Conservation (phyloP, 2,113 vertebrate species). For the Manacus vitellinus region DNA sequence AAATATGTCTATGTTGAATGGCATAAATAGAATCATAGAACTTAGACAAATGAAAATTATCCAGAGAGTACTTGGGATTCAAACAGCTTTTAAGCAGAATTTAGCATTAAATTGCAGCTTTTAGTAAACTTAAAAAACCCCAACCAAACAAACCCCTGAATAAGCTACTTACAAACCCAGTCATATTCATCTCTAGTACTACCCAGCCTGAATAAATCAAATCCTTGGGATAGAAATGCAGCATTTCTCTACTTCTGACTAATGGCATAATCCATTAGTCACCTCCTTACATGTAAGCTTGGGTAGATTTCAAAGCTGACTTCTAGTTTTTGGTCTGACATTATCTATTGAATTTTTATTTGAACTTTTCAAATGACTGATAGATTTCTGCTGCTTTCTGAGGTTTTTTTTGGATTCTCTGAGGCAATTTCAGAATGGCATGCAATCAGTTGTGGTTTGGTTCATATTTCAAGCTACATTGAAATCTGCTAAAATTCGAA, state of each 20-base stretch:
- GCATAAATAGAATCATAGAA: slow-evolving; percentile 26
- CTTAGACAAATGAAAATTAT: slow-evolving; percentile 8
- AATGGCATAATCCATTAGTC: slow-evolving; percentile 33
- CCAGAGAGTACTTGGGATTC: not conserved
- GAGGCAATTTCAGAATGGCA: not conserved
- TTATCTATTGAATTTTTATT: not conserved
- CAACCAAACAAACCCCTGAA: not conserved
- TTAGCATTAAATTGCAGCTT: not conserved
- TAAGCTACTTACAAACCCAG: not conserved
- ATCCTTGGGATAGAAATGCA: not conserved
- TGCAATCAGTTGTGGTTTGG: slow-evolving; percentile 22
- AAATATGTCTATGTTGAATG: not conserved
- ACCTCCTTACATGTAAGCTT: not conserved
- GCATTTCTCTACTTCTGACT: slow-evolving; percentile 43
- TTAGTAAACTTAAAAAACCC: not conserved
- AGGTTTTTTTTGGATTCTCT: not conserved
- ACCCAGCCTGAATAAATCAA: slow-evolving; percentile 44
- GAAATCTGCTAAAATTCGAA: slow-evolving; percentile 51
- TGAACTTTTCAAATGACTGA: slow-evolving; percentile 44
- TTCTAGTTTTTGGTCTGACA: slow-evolving; percentile 51
- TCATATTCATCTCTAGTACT: not conserved
- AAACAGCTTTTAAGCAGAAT: slow-evolving; percentile 7
- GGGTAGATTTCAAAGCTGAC: slow-evolving; percentile 38
- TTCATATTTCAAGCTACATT: slow-evolving; percentile 48
- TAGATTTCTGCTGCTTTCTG: not conserved